phyloP scores from a whole-genome alignment of 2,888 invertebrate species.

The Tipula confusa region DNA sequence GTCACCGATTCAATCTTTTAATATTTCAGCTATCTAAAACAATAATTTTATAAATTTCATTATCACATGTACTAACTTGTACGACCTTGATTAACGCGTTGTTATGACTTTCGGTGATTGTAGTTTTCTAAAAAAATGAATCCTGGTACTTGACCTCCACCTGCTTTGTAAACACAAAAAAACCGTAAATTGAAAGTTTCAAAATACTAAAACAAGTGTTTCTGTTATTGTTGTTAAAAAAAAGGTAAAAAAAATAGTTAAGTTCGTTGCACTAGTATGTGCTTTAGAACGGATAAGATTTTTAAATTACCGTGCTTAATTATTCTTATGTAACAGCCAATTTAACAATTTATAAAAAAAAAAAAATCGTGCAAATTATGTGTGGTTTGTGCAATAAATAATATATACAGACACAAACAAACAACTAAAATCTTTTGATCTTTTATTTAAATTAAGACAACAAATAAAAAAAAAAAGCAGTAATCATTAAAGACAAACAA shows the following conservation, averaged over 20 bases:
- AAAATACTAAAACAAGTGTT: not conserved
- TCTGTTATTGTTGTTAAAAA: not conserved
- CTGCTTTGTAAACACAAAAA: too few relatives aligned
- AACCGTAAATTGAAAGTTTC: not conserved
- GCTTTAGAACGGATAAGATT: not conserved
- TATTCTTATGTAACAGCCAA: not conserved
- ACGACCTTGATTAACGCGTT: not conserved
- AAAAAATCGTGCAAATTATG: not conserved
- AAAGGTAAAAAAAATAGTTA: not conserved
- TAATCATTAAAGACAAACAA: not conserved
- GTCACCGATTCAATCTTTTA: not conserved
- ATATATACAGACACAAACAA: too few relatives aligned
- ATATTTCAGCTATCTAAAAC: not conserved
- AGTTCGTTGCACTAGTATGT: not conserved
- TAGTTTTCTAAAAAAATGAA: not conserved
- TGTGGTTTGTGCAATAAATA: not conserved
- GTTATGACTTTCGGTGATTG: not conserved
- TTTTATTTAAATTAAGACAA: slow-evolving; percentile 3
- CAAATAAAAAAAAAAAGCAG: not conserved
- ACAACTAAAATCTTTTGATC: not conserved
- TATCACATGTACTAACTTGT: not conserved
- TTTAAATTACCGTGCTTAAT: not conserved
- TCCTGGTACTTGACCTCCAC: not conserved
- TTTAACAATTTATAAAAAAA: not conserved
- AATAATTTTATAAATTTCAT: not conserved